Base-by-base conservation (phyloP, 1,140 invertebrate species). In the Oryzaephilus surinamensis region DNA sequence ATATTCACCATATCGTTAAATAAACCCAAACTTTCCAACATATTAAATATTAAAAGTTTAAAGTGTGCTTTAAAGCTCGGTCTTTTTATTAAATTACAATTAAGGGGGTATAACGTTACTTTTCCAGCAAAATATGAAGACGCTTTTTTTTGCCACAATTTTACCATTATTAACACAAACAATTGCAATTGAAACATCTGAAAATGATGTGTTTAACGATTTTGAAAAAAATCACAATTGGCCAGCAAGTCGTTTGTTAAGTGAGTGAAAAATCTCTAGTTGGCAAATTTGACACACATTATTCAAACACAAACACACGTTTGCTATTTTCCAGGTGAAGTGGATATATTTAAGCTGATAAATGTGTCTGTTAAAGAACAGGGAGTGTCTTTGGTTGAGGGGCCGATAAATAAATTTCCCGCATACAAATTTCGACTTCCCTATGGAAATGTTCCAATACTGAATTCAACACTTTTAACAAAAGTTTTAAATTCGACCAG, bases 351-450 rank as follows among this genome's bases (percentile, higher is more conserved):
- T n/a, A 57, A 61, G 39, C 50, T 66, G 13, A 52, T 66, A 24
- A 66, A 65, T 32, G 51, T 67, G 15, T 58, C 58, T 8, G 44
- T 50, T 8, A 59, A 60, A 30, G 58, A 63, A 38, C 55, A 55
- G 29, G 65, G 65, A 6, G 63, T 67, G 19, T 64, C 59, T 6
- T 26, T 58, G 20, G 59, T 63, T 5, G 50, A 56, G 40, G 62
- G 65, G 2, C 59, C 62, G n/a, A 60, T 61, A 23, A 44, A 37
- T 1, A 52, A 59, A 30, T 59, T 52, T 43, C 60, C 62, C 5
- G 63, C 65, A 4, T 67, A 61, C 55, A 64, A 64, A 45, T 60
- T 67, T 27, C 58, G 64, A n/a, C 42, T 61, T 6, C 54, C 58
- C 2, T 67, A 62, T 35, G 62, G 59, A 21, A 59, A 66, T 38